Evolutionary conservation across 2,113 vertebrate genomes (phyloP).

Genomic region (Menidia beryllina): DNA sequence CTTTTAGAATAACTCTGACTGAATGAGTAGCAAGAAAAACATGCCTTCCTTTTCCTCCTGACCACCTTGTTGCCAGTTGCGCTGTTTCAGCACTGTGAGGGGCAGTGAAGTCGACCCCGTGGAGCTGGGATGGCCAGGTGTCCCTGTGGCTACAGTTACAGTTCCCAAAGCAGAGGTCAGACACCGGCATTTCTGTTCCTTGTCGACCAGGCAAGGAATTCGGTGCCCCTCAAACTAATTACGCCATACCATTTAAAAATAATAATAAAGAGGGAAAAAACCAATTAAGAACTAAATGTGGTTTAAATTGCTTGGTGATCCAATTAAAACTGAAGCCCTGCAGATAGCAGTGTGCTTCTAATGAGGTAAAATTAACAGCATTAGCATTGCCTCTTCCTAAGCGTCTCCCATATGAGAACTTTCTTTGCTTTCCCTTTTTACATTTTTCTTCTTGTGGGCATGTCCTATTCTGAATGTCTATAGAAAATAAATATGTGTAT

Average conservation of each 20-base stretch:
- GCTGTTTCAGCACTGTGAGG: slow-evolving; percentile 43
- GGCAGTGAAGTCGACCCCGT: slow-evolving; percentile 47
- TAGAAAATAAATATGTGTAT: slow-evolving; percentile 80
- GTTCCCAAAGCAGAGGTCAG: slow-evolving; percentile 57
- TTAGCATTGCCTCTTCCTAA: slow-evolving; percentile 56
- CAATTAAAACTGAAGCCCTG: slow-evolving; percentile 78
- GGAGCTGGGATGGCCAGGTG: slow-evolving; percentile 47
- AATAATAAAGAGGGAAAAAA: slow-evolving; percentile 67
- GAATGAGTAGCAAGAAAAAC: slow-evolving; percentile 27
- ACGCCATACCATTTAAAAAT: slow-evolving; percentile 56
- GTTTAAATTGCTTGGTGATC: slow-evolving; percentile 77
- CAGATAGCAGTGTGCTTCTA: slow-evolving; percentile 73
- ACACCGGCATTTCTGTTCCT: neutral
- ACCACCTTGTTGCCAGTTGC: slow-evolving; percentile 36
- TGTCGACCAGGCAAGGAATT: slow-evolving; percentile 30
- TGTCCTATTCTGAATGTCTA: slow-evolving; percentile 60
- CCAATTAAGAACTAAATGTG: slow-evolving; percentile 76
- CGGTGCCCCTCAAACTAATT: slow-evolving; percentile 21
- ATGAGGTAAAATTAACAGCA: slow-evolving; percentile 76
- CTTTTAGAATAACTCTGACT: slow-evolving; percentile 13
- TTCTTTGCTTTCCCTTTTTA: slow-evolving; percentile 49
- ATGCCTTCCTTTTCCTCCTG: slow-evolving; percentile 25
- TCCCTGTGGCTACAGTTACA: slow-evolving; percentile 55
- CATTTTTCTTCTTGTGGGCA: slow-evolving; percentile 67
- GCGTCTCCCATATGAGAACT: slow-evolving; percentile 46